phyloP scores from a whole-genome alignment of 2,113 vertebrate species.

The Pelobates fuscus region DNA sequence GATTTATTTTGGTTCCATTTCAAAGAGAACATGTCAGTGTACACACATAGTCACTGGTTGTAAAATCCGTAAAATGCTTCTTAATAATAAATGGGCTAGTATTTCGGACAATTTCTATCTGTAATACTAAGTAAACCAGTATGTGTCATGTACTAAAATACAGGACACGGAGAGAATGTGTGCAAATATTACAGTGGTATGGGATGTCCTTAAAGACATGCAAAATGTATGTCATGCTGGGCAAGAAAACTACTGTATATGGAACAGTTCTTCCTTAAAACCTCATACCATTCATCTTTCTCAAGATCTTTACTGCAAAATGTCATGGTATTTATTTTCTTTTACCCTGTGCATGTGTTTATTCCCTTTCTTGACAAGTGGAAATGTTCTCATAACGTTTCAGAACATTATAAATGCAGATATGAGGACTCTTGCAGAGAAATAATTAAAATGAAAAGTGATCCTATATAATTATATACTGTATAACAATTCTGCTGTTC shows the following conservation, averaged over 20 bases:
- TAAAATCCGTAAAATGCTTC: constrained; percentile 52
- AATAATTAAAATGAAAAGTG: too few species aligned
- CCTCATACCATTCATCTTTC: too few species aligned
- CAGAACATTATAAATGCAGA: too few species aligned
- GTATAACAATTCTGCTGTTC: too few species aligned
- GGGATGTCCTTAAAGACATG: neutral
- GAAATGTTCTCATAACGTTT: too few species aligned
- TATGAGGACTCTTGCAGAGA: too few species aligned
- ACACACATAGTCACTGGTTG: constrained; percentile 51
- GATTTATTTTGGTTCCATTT: neutral
- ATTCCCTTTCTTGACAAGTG: too few species aligned
- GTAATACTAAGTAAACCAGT: constrained; percentile 57
- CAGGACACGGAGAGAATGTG: constrained; percentile 42
- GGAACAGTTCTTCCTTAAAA: neutral
- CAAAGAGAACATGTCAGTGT: constrained; percentile 33
- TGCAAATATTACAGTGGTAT: constrained; percentile 16
- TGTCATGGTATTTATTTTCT: too few species aligned
- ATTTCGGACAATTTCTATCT: constrained; percentile 48
- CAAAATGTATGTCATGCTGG: neutral
- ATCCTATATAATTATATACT: too few species aligned
- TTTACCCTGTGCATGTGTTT: too few species aligned
- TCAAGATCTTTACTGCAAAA: too few species aligned
- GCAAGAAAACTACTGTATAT: constrained; percentile 5
- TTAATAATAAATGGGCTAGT: constrained; percentile 42
- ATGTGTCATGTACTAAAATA: constrained; percentile 55